These are phyloP conservation scores for Chaetops frenatus DNA, from an alignment of 2,113 vertebrate genomes.

Conservation along the genomic window DNA sequence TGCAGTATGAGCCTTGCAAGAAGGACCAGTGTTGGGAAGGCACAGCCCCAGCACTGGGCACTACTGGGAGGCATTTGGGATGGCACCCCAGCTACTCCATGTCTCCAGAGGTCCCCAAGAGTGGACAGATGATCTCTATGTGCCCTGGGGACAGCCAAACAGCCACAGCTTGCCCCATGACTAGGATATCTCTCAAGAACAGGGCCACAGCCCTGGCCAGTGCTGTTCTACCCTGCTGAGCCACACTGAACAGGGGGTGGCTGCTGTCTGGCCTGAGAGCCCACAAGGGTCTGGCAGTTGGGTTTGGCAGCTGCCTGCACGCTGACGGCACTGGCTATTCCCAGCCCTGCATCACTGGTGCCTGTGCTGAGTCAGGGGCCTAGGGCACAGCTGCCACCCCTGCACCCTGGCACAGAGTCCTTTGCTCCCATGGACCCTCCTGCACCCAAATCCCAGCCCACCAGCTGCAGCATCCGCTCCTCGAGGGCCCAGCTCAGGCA, in stretches of 20 bases:
- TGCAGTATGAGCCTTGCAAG: not conserved
- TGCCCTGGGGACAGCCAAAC: not conserved
- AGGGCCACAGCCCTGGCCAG: not conserved
- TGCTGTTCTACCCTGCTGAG: not conserved
- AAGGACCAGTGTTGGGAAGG: not conserved
- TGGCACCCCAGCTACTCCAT: rapidly evolving
- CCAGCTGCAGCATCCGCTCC: rapidly evolving
- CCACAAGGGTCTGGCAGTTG: not conserved
- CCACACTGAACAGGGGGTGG: not conserved
- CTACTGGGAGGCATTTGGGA: not conserved
- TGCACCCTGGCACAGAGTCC: not conserved
- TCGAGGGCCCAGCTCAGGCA: not conserved
- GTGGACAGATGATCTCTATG: not conserved
- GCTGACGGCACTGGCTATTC: conserved; percentile 14
- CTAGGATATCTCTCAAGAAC: not conserved
- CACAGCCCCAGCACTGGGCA: not conserved
- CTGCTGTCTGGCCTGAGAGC: not conserved
- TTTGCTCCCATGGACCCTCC: not conserved
- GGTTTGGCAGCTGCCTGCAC: not conserved
- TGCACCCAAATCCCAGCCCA: not conserved
- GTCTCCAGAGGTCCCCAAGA: not conserved
- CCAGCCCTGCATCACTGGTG: rapidly evolving
- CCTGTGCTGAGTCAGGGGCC: conserved; percentile 51
- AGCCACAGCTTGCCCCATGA: rapidly evolving
- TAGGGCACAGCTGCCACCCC: not conserved